phyloP scores from a whole-genome alignment of 2,797 vertebrate species.

The Lagothrix lagotricha region DNA sequence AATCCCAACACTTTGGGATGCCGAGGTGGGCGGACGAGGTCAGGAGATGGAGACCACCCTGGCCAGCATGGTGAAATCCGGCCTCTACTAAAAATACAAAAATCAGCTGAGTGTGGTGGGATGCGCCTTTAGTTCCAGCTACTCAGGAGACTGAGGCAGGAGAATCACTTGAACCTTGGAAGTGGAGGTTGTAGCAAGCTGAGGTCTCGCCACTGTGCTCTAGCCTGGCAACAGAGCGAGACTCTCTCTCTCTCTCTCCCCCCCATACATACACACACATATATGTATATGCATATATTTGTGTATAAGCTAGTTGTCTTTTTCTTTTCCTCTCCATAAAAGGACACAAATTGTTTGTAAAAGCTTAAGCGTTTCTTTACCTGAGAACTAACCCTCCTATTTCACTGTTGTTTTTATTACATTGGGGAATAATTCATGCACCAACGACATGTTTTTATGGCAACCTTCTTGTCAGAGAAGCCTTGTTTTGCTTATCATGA shows the following conservation, averaged over 20 bases:
- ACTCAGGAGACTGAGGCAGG: neutral
- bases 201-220: neutral
- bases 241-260: too few relatives aligned
- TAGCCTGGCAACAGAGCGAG: neutral
- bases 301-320: neutral
- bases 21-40: accelerated
- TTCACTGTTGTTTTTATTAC: constrained; percentile 20
- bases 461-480: constrained; percentile 34
- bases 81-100: neutral
- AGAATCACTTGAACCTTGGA: neutral
- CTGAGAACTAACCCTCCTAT: neutral
- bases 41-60: neutral
- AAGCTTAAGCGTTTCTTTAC: neutral
- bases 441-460: constrained; percentile 1
- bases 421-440: neutral
- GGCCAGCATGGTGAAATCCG: neutral
- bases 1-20: neutral
- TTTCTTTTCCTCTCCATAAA: neutral
- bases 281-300: too few relatives aligned
- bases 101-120: neutral
- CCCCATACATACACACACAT: too few relatives aligned
- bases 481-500: constrained; percentile 84
- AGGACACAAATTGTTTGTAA: neutral
- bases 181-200: too few relatives aligned
- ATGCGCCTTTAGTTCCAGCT: neutral